phyloP scores from a whole-genome alignment of 2,797 vertebrate species.

The Acipenser oxyrinchus region DNA sequence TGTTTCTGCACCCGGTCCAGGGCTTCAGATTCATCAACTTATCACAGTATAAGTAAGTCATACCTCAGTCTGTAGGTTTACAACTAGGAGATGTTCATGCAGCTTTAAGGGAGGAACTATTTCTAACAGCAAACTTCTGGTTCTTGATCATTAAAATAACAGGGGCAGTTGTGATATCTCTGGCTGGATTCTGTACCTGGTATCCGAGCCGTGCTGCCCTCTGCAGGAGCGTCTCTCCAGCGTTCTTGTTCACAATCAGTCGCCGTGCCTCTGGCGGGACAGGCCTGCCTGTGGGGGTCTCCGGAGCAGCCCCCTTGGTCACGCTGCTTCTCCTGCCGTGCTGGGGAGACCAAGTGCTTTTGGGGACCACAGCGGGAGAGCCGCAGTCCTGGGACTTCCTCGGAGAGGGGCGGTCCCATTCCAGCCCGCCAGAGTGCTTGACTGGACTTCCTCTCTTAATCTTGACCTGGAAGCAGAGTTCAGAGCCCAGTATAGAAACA shows the following conservation, averaged over 20 bases:
- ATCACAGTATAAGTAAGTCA: too few species aligned
- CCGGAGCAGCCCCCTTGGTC: slow-evolving; percentile 48
- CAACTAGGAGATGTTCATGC: too few species aligned
- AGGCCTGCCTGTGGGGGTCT: slow-evolving; percentile 56
- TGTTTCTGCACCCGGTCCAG: neutral
- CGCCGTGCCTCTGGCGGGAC: slow-evolving; percentile 86
- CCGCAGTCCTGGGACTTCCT: slow-evolving; percentile 59
- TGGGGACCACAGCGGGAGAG: slow-evolving; percentile 39
- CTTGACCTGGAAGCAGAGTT: slow-evolving; percentile 56
- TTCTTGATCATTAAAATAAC: too few species aligned
- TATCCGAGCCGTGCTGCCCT: slow-evolving; percentile 73
- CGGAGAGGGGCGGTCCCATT: slow-evolving; percentile 34
- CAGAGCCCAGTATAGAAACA: too few species aligned
- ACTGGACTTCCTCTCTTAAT: slow-evolving; percentile 57
- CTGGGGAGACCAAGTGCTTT: slow-evolving; percentile 41
- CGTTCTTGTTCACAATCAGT: slow-evolving; percentile 96
- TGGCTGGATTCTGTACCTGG: too few species aligned
- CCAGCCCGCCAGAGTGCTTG: slow-evolving; percentile 52
- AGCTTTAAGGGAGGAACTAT: too few species aligned
- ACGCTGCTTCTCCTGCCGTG: slow-evolving; percentile 51
- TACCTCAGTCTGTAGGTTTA: too few species aligned
- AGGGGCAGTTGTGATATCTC: too few species aligned
- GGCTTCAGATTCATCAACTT: neutral
- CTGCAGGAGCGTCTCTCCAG: slow-evolving; percentile 89
- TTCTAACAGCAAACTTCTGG: too few species aligned